Evolutionary conservation across 1,140 invertebrate species (phyloP).

Genomic region (Ips nitidus): DNA sequence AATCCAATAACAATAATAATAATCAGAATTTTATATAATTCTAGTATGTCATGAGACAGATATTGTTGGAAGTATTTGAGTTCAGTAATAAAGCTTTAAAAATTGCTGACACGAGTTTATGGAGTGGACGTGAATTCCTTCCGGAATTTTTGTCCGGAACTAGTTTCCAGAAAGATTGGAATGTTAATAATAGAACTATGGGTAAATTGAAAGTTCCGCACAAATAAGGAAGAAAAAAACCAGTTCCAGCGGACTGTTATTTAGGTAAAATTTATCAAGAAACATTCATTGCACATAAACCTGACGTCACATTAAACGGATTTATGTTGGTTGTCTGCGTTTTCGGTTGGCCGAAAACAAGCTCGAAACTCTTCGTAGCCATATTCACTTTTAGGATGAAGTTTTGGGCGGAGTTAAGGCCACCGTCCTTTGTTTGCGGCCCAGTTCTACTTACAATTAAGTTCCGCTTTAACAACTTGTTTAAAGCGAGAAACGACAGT

Average conservation of each 20-base stretch:
- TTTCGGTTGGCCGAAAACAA: neutral
- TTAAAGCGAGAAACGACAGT: neutral
- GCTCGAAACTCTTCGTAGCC: neutral
- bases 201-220: neutral
- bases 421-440: neutral
- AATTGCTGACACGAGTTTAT: neutral
- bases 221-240: neutral
- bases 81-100: neutral
- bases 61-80: neutral
- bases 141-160: neutral
- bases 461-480: neutral
- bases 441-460: neutral
- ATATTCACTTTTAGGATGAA: neutral
- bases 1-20: no score
- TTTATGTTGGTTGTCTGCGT: neutral
- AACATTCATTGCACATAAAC: slow-evolving; percentile 5
- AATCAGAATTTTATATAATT: neutral
- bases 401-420: neutral
- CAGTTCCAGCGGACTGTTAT: neutral
- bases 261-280: neutral
- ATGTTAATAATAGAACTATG: slow-evolving; percentile 3
- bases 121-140: neutral
- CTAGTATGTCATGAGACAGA: neutral
- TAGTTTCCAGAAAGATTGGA: slow-evolving; percentile 3
- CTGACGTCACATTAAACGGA: neutral